Evolutionary conservation across 2,113 vertebrate genomes (phyloP).

Genomic region (Saccopteryx leptura): DNA sequence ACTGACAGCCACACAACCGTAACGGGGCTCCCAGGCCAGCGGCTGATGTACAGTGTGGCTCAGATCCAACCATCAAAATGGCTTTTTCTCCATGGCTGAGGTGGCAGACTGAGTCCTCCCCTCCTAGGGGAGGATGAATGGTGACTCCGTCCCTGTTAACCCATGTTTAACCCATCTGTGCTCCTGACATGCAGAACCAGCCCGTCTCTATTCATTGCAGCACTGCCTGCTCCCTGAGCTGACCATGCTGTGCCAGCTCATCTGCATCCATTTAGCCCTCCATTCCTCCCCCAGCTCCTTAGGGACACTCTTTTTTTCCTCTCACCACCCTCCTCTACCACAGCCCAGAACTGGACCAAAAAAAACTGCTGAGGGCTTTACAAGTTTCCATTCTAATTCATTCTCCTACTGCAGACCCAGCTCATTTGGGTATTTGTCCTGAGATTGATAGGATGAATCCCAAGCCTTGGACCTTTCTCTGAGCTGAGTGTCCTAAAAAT

Average conservation of each 20-base stretch:
- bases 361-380: neutral
- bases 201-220: constrained; percentile 44
- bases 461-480: neutral
- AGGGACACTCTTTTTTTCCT: neutral
- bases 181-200: neutral
- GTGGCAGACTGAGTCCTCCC: constrained; percentile 30
- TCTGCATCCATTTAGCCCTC: neutral
- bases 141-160: constrained; percentile 51
- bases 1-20: constrained; percentile 34
- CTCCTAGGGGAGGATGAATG: neutral
- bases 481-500: neutral
- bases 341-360: neutral
- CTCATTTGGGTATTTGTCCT: neutral
- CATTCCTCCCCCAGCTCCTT: neutral
- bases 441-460: neutral
- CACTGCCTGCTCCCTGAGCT: neutral
- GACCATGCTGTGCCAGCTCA: neutral
- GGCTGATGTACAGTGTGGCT: constrained; percentile 20
- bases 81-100: neutral
- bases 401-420: neutral
- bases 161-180: constrained; percentile 31
- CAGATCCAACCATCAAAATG: constrained; percentile 49
- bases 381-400: constrained; percentile 48
- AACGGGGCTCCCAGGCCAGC: constrained; percentile 45
- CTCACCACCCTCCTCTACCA: accelerated